Percentiles rank a stretch among this genome's conserved stretches.
Evolutionary conservation across 2,888 invertebrate species (phyloP).

Genomic region (Endomychus coccineus): DNA sequence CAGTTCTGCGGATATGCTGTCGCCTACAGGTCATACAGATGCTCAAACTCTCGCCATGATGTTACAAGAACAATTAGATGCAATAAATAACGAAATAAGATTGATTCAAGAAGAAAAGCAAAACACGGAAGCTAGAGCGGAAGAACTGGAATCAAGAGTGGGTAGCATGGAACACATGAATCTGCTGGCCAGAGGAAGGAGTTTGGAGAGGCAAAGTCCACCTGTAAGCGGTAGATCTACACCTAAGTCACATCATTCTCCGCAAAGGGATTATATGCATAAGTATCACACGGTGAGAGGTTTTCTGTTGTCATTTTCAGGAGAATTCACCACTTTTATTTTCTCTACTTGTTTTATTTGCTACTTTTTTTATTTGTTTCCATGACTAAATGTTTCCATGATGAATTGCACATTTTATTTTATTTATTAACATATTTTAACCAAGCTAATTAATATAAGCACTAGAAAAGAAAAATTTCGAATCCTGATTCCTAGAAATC

Average conservation of each 20-base stretch:
- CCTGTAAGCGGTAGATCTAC: slow-evolving; percentile 88
- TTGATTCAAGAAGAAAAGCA: slow-evolving; percentile 56
- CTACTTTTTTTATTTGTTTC: no score
- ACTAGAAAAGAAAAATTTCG: no score
- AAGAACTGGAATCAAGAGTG: slow-evolving; percentile 93
- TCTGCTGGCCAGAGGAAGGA: slow-evolving; percentile 65
- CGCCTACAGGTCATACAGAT: slow-evolving; percentile 65
- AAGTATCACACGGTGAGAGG: slow-evolving; percentile 93
- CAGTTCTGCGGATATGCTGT: slow-evolving; percentile 63
- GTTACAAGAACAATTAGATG: slow-evolving; percentile 98
- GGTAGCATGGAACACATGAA: slow-evolving; percentile 94
- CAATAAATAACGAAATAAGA: slow-evolving; percentile 98
- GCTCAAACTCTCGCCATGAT: slow-evolving; percentile 97
- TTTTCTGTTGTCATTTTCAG: background rate
- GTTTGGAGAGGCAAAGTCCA: slow-evolving; percentile 66
- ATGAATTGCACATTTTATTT: no score
- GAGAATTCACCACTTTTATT: slow-evolving; percentile 1
- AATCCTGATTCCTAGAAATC: no score
- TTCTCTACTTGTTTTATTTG: no score
- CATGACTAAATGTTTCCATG: no score
- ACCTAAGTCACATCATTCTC: slow-evolving; percentile 70
- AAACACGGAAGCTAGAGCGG: slow-evolving; percentile 92
- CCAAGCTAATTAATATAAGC: no score
- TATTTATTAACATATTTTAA: no score
- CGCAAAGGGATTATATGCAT: slow-evolving; percentile 77